A percentile compares a stretch with the other conserved stretches of the same genome.
phyloP scores from a whole-genome alignment of 1,140 invertebrate species.

The Dufourea novaeangliae region DNA sequence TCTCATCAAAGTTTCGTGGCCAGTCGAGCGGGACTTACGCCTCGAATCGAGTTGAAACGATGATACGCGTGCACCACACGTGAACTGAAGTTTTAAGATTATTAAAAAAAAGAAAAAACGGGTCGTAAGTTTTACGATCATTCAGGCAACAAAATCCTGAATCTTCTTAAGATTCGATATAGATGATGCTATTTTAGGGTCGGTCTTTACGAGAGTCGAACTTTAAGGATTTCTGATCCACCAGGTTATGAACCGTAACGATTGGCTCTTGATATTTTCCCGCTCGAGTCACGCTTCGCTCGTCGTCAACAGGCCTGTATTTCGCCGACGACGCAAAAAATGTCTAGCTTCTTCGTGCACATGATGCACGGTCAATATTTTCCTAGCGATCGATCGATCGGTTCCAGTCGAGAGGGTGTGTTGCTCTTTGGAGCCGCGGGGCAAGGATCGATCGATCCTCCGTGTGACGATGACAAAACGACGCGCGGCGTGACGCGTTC shows the following conservation, averaged over 20 bases:
- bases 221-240: not conserved
- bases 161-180: too few relatives aligned
- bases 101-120: too few relatives aligned
- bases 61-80: not conserved
- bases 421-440: not conserved
- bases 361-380: slow-evolving; percentile 4
- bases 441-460: slow-evolving; percentile 47
- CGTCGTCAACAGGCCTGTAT: not conserved
- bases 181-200: too few relatives aligned
- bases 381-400: not conserved
- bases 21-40: not conserved
- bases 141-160: too few relatives aligned
- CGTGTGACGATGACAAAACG: slow-evolving; percentile 60
- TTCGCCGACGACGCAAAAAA: not conserved
- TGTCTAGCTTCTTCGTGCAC: not conserved
- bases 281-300: not conserved
- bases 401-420: not conserved
- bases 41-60: not conserved
- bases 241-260: not conserved
- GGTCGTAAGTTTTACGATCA: too few relatives aligned
- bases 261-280: slow-evolving; percentile 1
- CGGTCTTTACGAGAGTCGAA: not conserved
- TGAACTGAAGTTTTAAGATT: too few relatives aligned
- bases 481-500: slow-evolving; percentile 53
- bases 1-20: not conserved